Percentiles rank a stretch among this genome's conserved stretches.
Evolutionary conservation across 2,888 invertebrate species (phyloP).

Genomic region (Ophion slaviceki): DNA sequence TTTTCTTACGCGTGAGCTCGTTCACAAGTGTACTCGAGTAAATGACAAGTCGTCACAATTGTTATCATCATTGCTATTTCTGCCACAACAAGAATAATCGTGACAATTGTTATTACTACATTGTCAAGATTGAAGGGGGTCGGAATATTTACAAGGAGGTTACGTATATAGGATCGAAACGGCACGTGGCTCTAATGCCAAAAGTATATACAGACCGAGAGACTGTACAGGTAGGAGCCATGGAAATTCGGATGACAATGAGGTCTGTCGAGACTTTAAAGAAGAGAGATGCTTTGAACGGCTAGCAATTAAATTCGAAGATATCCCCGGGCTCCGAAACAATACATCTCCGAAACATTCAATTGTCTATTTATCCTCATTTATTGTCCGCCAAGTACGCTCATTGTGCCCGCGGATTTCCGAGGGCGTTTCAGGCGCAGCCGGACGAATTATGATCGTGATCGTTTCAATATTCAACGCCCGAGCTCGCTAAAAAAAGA

Average conservation of each 20-base stretch:
- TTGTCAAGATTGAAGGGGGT: background rate
- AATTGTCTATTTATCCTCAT: background rate
- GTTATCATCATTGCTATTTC: background rate
- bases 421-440: background rate
- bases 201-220: background rate
- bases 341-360: background rate
- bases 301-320: conserved; percentile 26
- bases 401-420: background rate
- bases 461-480: conserved; percentile 1
- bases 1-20: background rate
- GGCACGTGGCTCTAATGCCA: background rate
- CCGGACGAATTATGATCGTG: background rate
- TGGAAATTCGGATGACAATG: conserved; percentile 27
- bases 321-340: background rate
- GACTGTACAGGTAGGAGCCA: conserved; percentile 1
- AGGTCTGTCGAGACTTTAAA: conserved; percentile 24
- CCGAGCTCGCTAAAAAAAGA: background rate
- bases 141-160: conserved; percentile 19
- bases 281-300: background rate
- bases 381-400: background rate
- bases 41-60: background rate
- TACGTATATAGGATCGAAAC: conserved; percentile 12
- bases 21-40: background rate
- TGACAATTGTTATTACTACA: background rate
- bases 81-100: background rate